Evolutionary conservation across 2,113 vertebrate genomes (phyloP).

Genomic region (Trogon surrucura): DNA sequence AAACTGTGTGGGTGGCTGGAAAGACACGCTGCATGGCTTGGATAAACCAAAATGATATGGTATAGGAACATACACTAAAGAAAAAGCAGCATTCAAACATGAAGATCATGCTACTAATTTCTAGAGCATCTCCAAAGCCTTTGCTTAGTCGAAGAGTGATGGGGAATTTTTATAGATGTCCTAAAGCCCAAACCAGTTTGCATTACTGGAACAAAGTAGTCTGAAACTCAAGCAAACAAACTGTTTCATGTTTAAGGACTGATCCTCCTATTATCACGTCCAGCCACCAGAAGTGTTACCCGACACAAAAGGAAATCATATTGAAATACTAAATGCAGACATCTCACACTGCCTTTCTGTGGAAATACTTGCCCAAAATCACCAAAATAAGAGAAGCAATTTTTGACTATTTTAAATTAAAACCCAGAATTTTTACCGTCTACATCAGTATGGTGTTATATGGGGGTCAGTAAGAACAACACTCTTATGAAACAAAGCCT

Average conservation of each 20-base stretch:
- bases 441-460: neutral
- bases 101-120: neutral
- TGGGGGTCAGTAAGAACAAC: neutral
- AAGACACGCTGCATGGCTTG: neutral
- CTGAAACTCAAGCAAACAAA: neutral
- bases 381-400: neutral
- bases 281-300: neutral
- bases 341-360: neutral
- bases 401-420: neutral
- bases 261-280: neutral
- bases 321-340: neutral
- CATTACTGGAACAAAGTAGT: neutral
- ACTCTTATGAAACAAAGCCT: neutral
- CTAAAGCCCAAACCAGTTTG: neutral
- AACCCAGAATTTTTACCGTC: neutral
- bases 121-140: neutral
- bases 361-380: neutral
- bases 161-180: neutral
- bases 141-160: neutral
- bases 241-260: neutral
- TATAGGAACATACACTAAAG: neutral
- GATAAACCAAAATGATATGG: neutral
- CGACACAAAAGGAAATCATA: neutral
- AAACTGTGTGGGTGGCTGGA: neutral
- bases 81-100: neutral